Percentiles rank a stretch among this genome's conserved stretches.
Conservation (phyloP, 2,888 invertebrate species). For the Macropis europaea region DNA sequence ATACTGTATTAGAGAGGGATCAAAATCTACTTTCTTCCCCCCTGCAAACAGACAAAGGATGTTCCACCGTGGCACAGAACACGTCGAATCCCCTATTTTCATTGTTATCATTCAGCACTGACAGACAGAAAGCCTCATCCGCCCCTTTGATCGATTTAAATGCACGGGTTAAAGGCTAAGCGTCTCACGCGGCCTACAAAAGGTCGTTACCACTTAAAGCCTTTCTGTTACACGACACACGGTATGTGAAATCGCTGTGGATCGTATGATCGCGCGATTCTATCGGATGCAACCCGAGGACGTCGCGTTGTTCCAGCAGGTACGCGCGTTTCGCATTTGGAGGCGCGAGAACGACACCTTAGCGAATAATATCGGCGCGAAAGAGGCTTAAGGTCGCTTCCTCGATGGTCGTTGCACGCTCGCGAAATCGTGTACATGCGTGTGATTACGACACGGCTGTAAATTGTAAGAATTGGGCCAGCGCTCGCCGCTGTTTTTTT, state of each 20-base stretch:
- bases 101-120: slow-evolving; percentile 8
- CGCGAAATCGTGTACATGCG: slow-evolving; percentile 59
- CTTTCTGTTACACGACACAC: slow-evolving; percentile 18
- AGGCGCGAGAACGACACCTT: slow-evolving; percentile 5
- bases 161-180: slow-evolving; percentile 62
- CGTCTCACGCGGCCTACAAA: slow-evolving; percentile 64
- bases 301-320: slow-evolving; percentile 22
- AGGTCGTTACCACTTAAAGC: slow-evolving; percentile 66
- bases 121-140: slow-evolving; percentile 10
- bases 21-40: too few relatives aligned
- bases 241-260: neutral
- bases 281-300: too few relatives aligned
- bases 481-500: slow-evolving; percentile 56
- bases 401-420: slow-evolving; percentile 31
- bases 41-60: too few relatives aligned
- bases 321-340: slow-evolving; percentile 8
- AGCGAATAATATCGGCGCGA: slow-evolving; percentile 19
- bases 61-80: too few relatives aligned
- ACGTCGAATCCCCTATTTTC: too few relatives aligned
- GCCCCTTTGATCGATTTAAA: slow-evolving; percentile 45
- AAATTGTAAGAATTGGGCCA: slow-evolving; percentile 78
- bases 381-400: slow-evolving; percentile 37
- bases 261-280: too few relatives aligned
- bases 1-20: too few relatives aligned
- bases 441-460: slow-evolving; percentile 72